Base-by-base conservation (phyloP, 2,888 invertebrate genomes). In the Blastobasis lacticolella region DNA sequence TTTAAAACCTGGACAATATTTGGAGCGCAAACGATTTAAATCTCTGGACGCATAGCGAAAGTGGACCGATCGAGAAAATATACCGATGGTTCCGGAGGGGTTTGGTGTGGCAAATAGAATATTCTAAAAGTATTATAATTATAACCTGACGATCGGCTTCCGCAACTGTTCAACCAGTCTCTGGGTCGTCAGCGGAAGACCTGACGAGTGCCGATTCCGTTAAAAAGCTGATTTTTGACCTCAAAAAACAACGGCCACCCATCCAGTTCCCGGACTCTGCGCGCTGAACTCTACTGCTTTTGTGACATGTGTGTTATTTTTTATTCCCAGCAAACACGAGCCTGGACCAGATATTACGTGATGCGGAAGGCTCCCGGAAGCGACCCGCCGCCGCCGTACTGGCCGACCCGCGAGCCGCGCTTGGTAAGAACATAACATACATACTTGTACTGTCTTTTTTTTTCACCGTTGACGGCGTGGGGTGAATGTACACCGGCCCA, bases 281-380 rank as follows among this genome's bases (percentile, higher is more conserved):
- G 23, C 23, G 23, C 23, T 23, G 23, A 23, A 23, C 23, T 3
- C 23, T 23, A 6, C 38, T 10, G 23, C 23, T 9, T 50, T 41
- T n/a, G 23, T 23, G 23, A 2, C 23, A 23, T 23, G 23, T 23
- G 23, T 23, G 23, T 2, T 36, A 38, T 47, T n/a, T n/a, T 41
- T 48, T 42, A 23, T 49, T 65, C 76, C 9, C 67, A 82, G 84
- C 72, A 9, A 78, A 57, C 55, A 76, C 75, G 53, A 88, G 78
- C 50, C 57, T 87, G 5, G 85, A 87, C 46, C 83, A 85, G 59
- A 82, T 87, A 45, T 64, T 86, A 2, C 74, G 76, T 6, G 84
- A 86, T 1, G 74, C 79, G 0, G 85, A 83, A 42, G 72, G 70
- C 3, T 67, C 72, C 1, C 71, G 76, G n/a, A 86, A 79, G 45